Conservation (phyloP, 2,888 invertebrate genomes). For the Drosophila ustulata region DNA sequence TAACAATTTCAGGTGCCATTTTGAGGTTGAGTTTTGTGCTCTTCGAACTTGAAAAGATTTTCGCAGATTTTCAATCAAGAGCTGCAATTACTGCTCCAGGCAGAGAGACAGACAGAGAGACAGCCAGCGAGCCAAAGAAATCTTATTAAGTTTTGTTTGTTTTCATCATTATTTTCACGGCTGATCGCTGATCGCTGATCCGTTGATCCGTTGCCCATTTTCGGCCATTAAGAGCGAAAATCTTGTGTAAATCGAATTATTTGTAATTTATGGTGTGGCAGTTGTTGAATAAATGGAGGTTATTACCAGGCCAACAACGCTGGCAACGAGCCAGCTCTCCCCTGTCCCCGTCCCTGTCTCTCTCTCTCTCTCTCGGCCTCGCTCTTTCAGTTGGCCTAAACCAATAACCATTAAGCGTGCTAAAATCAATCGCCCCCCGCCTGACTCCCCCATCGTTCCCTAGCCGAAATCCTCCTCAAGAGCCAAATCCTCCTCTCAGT, state of each 20-base stretch:
- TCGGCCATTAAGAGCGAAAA: constrained; percentile 80
- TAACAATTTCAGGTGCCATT: constrained; percentile 62
- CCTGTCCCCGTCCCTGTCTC: not conserved
- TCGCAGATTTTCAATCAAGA: constrained; percentile 46
- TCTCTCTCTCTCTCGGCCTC: not conserved
- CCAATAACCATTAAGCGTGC: constrained; percentile 81
- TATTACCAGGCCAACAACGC: constrained; percentile 64
- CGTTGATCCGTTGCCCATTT: constrained; percentile 73
- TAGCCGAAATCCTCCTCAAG: not conserved
- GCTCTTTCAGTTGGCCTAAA: constrained; percentile 61
- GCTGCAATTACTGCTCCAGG: constrained; percentile 55
- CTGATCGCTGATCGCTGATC: constrained; percentile 38
- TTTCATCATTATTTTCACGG: constrained; percentile 81
- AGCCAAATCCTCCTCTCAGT: constrained; percentile 46
- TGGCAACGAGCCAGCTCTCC: constrained; percentile 50
- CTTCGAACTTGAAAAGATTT: constrained; percentile 9
- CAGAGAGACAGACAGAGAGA: constrained; percentile 29
- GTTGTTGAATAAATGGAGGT: constrained; percentile 79
- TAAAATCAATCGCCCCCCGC: constrained; percentile 72
- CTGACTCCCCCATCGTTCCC: constrained; percentile 18
- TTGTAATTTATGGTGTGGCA: constrained; percentile 83
- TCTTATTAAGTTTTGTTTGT: constrained; percentile 84
- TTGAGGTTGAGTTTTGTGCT: constrained; percentile 13
- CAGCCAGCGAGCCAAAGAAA: constrained; percentile 59
- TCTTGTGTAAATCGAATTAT: constrained; percentile 84